Evolutionary conservation across 2,113 vertebrate genomes (phyloP).

Genomic region (Cyprinodon brontotheroides): DNA sequence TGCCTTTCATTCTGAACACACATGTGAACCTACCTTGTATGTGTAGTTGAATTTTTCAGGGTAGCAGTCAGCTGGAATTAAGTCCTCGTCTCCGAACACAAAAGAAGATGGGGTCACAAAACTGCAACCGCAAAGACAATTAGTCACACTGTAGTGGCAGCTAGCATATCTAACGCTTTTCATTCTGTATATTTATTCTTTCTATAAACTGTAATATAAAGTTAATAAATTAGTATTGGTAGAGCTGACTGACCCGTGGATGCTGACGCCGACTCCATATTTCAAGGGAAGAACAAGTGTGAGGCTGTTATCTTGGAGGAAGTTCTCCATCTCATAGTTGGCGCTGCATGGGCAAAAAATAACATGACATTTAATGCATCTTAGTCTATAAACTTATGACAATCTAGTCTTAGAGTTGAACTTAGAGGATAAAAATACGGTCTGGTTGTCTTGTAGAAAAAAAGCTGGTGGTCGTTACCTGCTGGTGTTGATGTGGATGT

Average conservation of each 20-base stretch:
- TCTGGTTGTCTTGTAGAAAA: too few species aligned
- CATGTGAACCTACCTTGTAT: conserved; percentile 79
- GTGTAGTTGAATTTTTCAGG: conserved; percentile 89
- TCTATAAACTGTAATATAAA: not conserved
- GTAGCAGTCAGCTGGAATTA: conserved; percentile 79
- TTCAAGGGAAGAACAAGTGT: conserved; percentile 83
- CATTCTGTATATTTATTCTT: not conserved
- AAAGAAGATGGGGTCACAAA: conserved; percentile 86
- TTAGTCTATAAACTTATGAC: not conserved
- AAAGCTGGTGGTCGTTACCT: conserved; percentile 78
- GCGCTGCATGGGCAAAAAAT: conserved; percentile 74
- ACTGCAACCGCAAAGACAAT: conserved; percentile 63
- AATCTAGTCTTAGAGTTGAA: not conserved
- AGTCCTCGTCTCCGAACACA: conserved; percentile 83
- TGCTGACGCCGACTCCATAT: conserved; percentile 83
- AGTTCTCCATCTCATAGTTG: conserved; percentile 80
- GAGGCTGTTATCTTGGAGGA: conserved; percentile 78
- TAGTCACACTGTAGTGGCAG: not conserved
- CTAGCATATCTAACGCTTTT: not conserved
- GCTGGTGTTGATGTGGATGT: conserved; percentile 81
- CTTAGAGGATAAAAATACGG: not conserved
- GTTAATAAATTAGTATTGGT: not conserved
- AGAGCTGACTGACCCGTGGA: conserved; percentile 85
- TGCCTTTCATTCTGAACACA: not conserved
- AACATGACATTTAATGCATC: not conserved